Percentiles rank a stretch among this genome's conserved stretches.
Evolutionary conservation across 2,888 invertebrate species (phyloP).

Genomic region (Plusia festucae): DNA sequence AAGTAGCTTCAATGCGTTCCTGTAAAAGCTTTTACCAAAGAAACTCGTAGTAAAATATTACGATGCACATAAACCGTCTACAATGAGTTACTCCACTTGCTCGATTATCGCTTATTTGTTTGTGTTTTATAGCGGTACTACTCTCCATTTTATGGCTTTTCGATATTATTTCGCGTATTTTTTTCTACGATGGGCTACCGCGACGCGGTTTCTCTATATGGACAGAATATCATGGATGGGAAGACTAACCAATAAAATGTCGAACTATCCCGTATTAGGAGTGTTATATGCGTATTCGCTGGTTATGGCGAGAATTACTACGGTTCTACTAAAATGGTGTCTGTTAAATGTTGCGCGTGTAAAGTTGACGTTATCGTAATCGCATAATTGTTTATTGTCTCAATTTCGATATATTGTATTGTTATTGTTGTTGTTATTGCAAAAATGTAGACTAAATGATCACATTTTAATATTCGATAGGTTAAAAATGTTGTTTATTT

Average conservation of each 20-base stretch:
- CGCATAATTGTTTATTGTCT: conserved; percentile 28
- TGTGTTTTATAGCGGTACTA: conserved; percentile 85
- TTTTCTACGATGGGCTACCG: conserved; percentile 77
- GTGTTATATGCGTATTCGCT: conserved; percentile 8
- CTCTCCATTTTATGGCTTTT: conserved; percentile 82
- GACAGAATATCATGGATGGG: conserved; percentile 66
- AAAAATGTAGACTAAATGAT: neutral
- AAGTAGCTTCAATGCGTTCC: conserved; percentile 43
- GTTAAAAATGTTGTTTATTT: neutral
- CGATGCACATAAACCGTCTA: conserved; percentile 83
- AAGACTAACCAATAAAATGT: conserved; percentile 35
- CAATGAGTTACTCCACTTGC: conserved; percentile 84
- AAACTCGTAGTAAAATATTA: conserved; percentile 86
- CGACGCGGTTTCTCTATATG: conserved; percentile 54
- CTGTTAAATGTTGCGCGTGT: conserved; percentile 23
- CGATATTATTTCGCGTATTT: conserved; percentile 88
- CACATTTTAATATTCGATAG: too few species aligned
- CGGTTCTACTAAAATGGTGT: conserved; percentile 15
- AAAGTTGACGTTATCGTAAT: conserved; percentile 21
- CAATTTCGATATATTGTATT: conserved; percentile 15
- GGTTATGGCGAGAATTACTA: conserved; percentile 24
- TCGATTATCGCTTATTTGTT: conserved; percentile 87
- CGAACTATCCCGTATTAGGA: conserved; percentile 28
- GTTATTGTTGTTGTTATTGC: neutral
- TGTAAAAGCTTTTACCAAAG: conserved; percentile 80